These are phyloP conservation scores for Ochropleura leucogaster DNA, from an alignment of 2,888 invertebrate genomes.

Conservation along the genomic window DNA sequence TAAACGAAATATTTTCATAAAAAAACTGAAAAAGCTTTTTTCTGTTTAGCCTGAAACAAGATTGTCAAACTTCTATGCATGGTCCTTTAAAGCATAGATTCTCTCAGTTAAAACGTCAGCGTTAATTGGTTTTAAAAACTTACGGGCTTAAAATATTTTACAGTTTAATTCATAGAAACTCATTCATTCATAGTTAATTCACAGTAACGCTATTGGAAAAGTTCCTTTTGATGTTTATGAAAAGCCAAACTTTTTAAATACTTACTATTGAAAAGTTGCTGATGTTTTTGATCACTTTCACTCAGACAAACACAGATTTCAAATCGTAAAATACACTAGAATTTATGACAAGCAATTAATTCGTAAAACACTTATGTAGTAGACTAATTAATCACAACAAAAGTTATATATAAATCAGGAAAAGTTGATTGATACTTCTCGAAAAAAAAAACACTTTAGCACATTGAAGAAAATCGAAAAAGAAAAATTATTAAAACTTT, in stretches of 20 bases:
- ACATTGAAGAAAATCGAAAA: slow-evolving; percentile 4
- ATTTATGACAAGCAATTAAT: not conserved
- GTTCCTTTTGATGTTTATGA: slow-evolving; percentile 9
- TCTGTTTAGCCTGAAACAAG: not conserved
- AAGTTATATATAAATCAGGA: not conserved
- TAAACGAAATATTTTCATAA: too few species aligned
- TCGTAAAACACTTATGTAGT: not conserved
- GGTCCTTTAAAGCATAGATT: not conserved
- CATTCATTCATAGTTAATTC: slow-evolving; percentile 21
- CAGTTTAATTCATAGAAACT: not conserved
- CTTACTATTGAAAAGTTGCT: slow-evolving; percentile 36
- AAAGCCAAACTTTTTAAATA: slow-evolving; percentile 36
- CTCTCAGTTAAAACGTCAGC: too few species aligned
- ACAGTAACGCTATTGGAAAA: slow-evolving; percentile 10
- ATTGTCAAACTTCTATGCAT: not conserved
- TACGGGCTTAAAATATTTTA: not conserved
- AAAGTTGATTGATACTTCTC: not conserved
- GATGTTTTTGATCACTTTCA: slow-evolving; percentile 45
- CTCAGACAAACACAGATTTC: slow-evolving; percentile 36
- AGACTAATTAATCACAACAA: not conserved
- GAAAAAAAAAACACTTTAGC: not conserved
- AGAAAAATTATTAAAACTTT: slow-evolving; percentile 4
- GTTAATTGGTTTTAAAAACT: not conserved
- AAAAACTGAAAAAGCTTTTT: too few species aligned
- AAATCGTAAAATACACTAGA: not conserved